Conservation (phyloP, 2,797 vertebrate genomes). For the Dromococcyx pavoninus region DNA sequence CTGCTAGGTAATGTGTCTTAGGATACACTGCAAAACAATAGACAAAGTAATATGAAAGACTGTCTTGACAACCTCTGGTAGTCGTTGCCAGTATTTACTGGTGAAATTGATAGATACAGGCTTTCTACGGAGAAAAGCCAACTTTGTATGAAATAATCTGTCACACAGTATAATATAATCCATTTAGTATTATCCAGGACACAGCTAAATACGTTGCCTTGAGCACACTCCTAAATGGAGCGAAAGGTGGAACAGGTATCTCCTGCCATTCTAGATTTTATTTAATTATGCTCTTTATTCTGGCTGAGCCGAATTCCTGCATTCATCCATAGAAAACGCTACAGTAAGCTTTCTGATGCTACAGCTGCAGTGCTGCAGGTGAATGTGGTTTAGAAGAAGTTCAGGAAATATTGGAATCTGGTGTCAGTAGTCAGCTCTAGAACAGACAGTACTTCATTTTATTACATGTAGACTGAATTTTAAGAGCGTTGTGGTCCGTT, state of each 20-base stretch:
- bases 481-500: background rate
- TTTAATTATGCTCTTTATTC: background rate
- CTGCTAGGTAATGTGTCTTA: background rate
- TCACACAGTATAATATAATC: background rate
- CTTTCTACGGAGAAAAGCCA: background rate
- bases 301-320: background rate
- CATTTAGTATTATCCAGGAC: background rate
- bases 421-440: background rate
- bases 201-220: background rate
- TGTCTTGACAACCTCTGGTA: background rate
- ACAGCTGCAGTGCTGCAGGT: background rate
- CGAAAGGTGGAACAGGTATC: rapidly evolving
- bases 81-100: background rate
- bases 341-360: background rate
- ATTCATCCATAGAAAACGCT: background rate
- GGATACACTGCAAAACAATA: background rate
- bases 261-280: background rate
- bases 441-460: background rate
- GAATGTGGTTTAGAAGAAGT: background rate
- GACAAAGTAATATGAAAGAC: background rate
- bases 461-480: background rate
- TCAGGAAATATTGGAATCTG: background rate
- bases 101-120: background rate
- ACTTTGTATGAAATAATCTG: background rate
- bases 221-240: background rate